These are phyloP conservation scores for Mastomys natalensis DNA, from an alignment of 2,113 vertebrate genomes.

Conservation along the genomic window DNA sequence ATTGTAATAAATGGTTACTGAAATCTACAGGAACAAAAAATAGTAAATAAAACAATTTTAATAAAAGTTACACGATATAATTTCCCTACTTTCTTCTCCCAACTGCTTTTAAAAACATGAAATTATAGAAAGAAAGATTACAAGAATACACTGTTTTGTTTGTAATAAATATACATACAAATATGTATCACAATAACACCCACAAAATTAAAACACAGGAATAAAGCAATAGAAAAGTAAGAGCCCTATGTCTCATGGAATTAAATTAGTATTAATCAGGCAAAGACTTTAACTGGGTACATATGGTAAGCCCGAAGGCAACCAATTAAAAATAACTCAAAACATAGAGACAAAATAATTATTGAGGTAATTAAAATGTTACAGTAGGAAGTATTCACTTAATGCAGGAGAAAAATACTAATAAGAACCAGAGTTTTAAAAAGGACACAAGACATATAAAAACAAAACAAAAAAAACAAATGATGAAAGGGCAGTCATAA, in stretches of 20 bases:
- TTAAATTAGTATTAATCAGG: slow-evolving; percentile 45
- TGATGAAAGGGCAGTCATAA: neutral
- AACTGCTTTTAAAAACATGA: slow-evolving; percentile 10
- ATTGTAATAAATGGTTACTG: neutral
- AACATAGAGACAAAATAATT: slow-evolving; percentile 16
- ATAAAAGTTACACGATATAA: neutral
- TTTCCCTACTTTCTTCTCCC: neutral
- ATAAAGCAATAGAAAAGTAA: neutral
- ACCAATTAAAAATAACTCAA: slow-evolving; percentile 43
- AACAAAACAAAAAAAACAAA: neutral
- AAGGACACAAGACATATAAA: neutral
- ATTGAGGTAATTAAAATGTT: slow-evolving; percentile 47
- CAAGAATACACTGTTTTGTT: neutral
- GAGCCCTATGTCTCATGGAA: neutral
- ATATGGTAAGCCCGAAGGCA: neutral
- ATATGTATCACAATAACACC: neutral
- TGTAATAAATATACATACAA: neutral
- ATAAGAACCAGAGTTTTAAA: neutral
- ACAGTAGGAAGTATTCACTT: neutral
- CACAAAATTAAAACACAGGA: neutral
- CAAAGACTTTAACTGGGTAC: neutral
- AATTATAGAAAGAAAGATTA: neutral
- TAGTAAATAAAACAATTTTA: neutral
- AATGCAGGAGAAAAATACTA: neutral
- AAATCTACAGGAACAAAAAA: neutral